Percentiles rank a stretch among this genome's conserved stretches.
phyloP scores from a whole-genome alignment of 1,140 invertebrate genomes.

The Agraylea sexmaculata region DNA sequence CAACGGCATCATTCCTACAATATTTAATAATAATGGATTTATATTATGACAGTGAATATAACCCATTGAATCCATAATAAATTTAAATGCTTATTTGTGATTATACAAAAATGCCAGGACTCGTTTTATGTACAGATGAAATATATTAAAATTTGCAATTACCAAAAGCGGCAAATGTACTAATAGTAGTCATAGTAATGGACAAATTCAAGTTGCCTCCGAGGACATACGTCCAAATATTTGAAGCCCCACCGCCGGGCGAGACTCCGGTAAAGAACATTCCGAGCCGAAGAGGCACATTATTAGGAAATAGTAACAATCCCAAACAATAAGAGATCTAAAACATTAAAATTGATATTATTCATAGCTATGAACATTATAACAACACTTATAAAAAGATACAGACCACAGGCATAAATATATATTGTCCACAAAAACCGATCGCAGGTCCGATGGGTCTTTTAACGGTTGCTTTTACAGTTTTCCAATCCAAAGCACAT shows the following conservation, averaged over 20 bases:
- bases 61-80: too few relatives aligned
- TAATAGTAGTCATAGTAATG: constrained; percentile 86
- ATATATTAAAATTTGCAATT: constrained; percentile 28
- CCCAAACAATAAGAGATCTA: constrained; percentile 70
- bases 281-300: constrained; percentile 63
- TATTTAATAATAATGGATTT: constrained; percentile 9
- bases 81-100: too few relatives aligned
- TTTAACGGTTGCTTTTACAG: constrained; percentile 56
- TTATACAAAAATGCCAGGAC: too few relatives aligned
- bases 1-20: constrained; percentile 80
- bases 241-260: constrained; percentile 89
- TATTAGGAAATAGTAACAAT: constrained; percentile 56
- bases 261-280: constrained; percentile 86
- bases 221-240: constrained; percentile 85
- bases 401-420: constrained; percentile 81
- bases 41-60: too few relatives aligned
- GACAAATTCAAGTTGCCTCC: constrained; percentile 83
- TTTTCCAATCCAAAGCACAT: constrained; percentile 70
- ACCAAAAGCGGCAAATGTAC: constrained; percentile 75
- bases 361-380: background rate
- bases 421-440: constrained; percentile 72
- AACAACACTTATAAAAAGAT: constrained; percentile 3
- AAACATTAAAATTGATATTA: constrained; percentile 19
- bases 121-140: background rate
- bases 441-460: constrained; percentile 74